Evolutionary conservation across 2,797 vertebrate species (phyloP).

Genomic region (Odontamblyopus rebecca): DNA sequence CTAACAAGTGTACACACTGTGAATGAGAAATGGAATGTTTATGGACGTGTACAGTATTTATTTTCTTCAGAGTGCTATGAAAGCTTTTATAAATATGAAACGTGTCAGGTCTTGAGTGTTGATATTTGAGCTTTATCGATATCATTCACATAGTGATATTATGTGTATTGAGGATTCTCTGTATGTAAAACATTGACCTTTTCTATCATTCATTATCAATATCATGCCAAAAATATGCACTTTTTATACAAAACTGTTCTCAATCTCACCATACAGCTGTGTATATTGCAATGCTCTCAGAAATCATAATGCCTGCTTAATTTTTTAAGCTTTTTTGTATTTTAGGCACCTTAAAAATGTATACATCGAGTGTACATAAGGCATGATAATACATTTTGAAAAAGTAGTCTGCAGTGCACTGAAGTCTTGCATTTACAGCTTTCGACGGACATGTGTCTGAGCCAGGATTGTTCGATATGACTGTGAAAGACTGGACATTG

Average conservation of each 20-base stretch:
- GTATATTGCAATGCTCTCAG: slow-evolving; percentile 39
- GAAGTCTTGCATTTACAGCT: slow-evolving; percentile 7
- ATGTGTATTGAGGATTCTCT: slow-evolving; percentile 57
- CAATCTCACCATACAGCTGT: slow-evolving; percentile 32
- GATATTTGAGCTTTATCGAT: slow-evolving; percentile 46
- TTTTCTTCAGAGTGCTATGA: slow-evolving; percentile 71
- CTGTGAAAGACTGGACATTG: slow-evolving; percentile 9
- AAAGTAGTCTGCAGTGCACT: slow-evolving; percentile 10
- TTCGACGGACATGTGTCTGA: slow-evolving; percentile 14
- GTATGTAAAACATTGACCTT: slow-evolving; percentile 62
- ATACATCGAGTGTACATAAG: slow-evolving; percentile 32
- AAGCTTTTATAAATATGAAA: slow-evolving; percentile 66
- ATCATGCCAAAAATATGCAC: slow-evolving; percentile 65
- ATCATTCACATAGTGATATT: slow-evolving; percentile 50
- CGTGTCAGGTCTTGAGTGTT: slow-evolving; percentile 51
- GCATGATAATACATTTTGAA: slow-evolving; percentile 26
- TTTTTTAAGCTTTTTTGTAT: slow-evolving; percentile 29
- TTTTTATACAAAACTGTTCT: slow-evolving; percentile 72
- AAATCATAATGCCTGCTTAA: slow-evolving; percentile 21
- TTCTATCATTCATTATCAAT: slow-evolving; percentile 67
- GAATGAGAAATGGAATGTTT: slow-evolving; percentile 45
- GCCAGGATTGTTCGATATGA: neutral
- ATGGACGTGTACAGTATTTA: slow-evolving; percentile 81
- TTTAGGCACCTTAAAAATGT: slow-evolving; percentile 21
- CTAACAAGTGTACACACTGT: slow-evolving; percentile 59